Conservation (phyloP, 2,888 invertebrate species). For the Folsomia manolachei region DNA sequence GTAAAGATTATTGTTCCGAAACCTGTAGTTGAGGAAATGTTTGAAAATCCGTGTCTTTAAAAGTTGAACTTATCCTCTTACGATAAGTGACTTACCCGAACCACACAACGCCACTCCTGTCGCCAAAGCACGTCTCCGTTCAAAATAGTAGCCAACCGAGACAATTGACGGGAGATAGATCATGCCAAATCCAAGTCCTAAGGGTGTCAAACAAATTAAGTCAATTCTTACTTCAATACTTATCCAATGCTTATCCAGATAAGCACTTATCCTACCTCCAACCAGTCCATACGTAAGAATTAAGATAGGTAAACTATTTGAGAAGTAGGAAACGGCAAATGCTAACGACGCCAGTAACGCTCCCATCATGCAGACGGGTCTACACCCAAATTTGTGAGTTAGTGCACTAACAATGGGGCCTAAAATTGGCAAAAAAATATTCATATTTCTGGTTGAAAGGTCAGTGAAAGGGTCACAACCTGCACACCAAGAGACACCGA, state of each 20-base stretch:
- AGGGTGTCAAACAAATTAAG: slow-evolving; percentile 66
- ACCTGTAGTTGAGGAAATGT: too few relatives aligned
- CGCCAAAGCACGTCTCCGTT: slow-evolving; percentile 87
- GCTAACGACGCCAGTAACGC: slow-evolving; percentile 78
- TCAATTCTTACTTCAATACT: slow-evolving; percentile 72
- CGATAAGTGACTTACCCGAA: slow-evolving; percentile 64
- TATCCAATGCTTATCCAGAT: too few relatives aligned
- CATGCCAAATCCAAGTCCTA: slow-evolving; percentile 89
- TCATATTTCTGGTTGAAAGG: too few relatives aligned
- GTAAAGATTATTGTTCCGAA: slow-evolving; percentile 55
- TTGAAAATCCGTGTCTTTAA: too few relatives aligned
- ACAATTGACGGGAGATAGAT: slow-evolving; percentile 95
- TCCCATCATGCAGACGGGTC: slow-evolving; percentile 89
- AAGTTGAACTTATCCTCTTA: too few relatives aligned
- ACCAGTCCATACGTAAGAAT: slow-evolving; percentile 90
- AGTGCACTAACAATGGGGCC: slow-evolving; percentile 92
- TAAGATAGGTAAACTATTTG: slow-evolving; percentile 79
- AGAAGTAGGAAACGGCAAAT: slow-evolving; percentile 81
- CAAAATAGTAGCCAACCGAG: slow-evolving; percentile 95
- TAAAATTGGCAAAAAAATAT: too few relatives aligned
- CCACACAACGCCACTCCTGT: slow-evolving; percentile 82
- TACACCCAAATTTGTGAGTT: slow-evolving; percentile 93
- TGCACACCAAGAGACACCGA: slow-evolving; percentile 91
- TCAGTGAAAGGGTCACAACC: slow-evolving; percentile 60
- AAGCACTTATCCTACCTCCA: slow-evolving; percentile 83